These are phyloP conservation scores for Tachyglossus aculeatus DNA, from an alignment of 2,797 vertebrate genomes.

Conservation along the genomic window DNA sequence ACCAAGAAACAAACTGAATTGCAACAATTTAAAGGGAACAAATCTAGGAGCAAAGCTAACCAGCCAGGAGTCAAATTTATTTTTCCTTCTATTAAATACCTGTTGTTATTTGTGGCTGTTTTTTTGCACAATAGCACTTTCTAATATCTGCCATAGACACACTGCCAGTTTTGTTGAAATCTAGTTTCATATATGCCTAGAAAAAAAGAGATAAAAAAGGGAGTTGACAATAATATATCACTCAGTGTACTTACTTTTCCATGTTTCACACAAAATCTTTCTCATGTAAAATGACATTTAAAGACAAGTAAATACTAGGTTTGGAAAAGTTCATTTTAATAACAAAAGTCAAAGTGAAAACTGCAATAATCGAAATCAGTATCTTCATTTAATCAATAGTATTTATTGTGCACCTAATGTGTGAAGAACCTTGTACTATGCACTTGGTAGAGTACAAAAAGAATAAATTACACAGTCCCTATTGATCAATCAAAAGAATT, in stretches of 20 bases:
- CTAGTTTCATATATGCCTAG: conserved; percentile 81
- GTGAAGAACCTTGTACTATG: too few species aligned
- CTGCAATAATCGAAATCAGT: too few species aligned
- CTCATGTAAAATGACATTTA: background rate
- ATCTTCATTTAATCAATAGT: too few species aligned
- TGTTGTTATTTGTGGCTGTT: conserved; percentile 74
- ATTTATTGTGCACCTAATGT: too few species aligned
- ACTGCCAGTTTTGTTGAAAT: conserved; percentile 76
- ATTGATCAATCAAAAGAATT: too few species aligned
- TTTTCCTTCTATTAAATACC: conserved; percentile 64
- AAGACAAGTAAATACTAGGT: too few species aligned
- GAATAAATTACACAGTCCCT: too few species aligned
- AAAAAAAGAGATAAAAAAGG: conserved; percentile 16
- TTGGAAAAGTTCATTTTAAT: too few species aligned
- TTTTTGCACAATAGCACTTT: conserved; percentile 79
- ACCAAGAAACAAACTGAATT: conserved; percentile 5
- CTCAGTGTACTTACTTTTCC: background rate
- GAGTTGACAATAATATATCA: conserved; percentile 1
- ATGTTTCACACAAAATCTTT: background rate
- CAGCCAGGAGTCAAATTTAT: conserved; percentile 14
- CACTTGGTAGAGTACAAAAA: too few species aligned
- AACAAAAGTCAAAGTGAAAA: too few species aligned
- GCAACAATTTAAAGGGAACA: conserved; percentile 10
- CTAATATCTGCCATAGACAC: conserved; percentile 70
- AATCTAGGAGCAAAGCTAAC: conserved; percentile 7